Conservation (phyloP, 1,140 invertebrate genomes). For the Pseudomyrmex cubaensis region DNA sequence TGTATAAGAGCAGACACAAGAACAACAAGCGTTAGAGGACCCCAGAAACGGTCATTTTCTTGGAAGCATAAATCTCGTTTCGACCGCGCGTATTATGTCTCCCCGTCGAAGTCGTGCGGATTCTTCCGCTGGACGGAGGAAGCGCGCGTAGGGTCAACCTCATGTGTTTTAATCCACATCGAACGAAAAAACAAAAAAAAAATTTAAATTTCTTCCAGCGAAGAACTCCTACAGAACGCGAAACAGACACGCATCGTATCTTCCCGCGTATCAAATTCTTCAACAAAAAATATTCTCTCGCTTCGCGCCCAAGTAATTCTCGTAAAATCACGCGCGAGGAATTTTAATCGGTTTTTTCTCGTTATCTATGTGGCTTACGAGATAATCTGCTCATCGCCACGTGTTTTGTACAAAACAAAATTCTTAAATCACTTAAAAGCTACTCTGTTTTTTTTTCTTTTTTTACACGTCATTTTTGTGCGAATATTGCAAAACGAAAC, state of each 20-base stretch:
- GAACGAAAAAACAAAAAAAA: no score
- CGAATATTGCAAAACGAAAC: background rate
- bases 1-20: constrained; percentile 38
- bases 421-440: background rate
- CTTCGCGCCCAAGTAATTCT: no score
- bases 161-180: no score
- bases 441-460: no score
- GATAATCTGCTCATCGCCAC: background rate
- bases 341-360: no score
- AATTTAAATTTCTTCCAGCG: no score
- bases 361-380: background rate
- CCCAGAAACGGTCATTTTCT: constrained; percentile 7
- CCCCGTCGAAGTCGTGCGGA: constrained; percentile 10
- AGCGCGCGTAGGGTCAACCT: background rate
- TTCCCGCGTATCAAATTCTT: no score
- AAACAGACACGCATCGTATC: no score
- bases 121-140: constrained; percentile 19
- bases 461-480: no score
- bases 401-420: background rate
- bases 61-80: constrained; percentile 61
- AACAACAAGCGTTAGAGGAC: background rate
- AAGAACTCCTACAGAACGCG: no score
- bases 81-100: constrained; percentile 19
- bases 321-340: no score
- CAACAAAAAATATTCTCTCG: no score